A percentile compares a stretch with the other conserved stretches of the same genome.
phyloP scores from a whole-genome alignment of 2,888 invertebrate genomes.

The Brachyopa scutellaris region DNA sequence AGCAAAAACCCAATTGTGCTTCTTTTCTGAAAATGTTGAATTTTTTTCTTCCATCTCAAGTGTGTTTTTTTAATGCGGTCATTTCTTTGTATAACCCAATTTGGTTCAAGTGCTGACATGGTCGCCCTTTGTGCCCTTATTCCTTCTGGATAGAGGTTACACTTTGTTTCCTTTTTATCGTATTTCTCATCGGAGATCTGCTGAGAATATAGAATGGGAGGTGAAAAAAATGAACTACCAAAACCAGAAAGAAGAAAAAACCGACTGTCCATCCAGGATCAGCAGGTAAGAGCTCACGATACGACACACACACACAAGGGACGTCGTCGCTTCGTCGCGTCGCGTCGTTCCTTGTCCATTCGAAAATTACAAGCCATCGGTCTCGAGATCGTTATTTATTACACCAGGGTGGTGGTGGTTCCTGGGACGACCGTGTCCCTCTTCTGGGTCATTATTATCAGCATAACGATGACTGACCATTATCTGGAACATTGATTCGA shows the following conservation, averaged over 20 bases:
- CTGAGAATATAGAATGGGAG: background rate
- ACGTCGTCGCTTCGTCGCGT: too few relatives aligned
- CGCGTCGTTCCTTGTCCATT: constrained; percentile 8
- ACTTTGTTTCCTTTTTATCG: constrained; percentile 22
- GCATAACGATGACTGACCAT: constrained; percentile 72
- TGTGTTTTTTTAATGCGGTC: constrained; percentile 51
- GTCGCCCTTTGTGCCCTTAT: constrained; percentile 54
- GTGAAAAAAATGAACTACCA: constrained; percentile 9
- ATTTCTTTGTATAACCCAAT: constrained; percentile 68
- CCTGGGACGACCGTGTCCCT: constrained; percentile 13
- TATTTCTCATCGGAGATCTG: background rate
- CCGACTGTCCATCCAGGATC: constrained; percentile 23
- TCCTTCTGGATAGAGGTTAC: constrained; percentile 37
- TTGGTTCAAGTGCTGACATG: constrained; percentile 70
- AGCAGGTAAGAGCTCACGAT: constrained; percentile 48
- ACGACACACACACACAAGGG: constrained; percentile 10
- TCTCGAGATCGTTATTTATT: constrained; percentile 69
- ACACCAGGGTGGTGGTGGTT: constrained; percentile 38
- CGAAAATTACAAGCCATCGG: constrained; percentile 58
- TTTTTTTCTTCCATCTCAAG: constrained; percentile 37
- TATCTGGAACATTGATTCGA: constrained; percentile 73
- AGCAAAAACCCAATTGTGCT: constrained; percentile 8
- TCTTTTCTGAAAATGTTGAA: too few relatives aligned
- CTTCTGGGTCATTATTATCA: constrained; percentile 71
- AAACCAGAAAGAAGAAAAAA: constrained; percentile 14